phyloP scores from a whole-genome alignment of 2,888 invertebrate genomes.

The Ophion ellenae region DNA sequence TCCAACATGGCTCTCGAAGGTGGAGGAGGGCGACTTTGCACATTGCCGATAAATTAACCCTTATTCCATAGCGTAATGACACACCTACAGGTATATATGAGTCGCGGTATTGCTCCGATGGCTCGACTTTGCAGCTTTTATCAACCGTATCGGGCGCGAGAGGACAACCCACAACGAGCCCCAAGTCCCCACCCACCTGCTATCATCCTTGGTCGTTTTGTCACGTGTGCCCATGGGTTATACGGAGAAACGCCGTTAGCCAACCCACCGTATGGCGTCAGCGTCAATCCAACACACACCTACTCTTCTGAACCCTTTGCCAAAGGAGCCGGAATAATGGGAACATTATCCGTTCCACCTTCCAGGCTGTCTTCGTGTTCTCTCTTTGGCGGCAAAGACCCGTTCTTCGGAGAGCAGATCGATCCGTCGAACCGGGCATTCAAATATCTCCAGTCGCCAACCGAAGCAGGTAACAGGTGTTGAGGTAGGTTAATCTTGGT shows the following conservation, averaged over 20 bases:
- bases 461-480: conserved; percentile 20
- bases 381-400: conserved; percentile 30
- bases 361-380: neutral
- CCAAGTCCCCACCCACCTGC: conserved; percentile 39
- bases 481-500: conserved; percentile 5
- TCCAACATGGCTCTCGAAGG: conserved; percentile 75
- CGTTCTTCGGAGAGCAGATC: conserved; percentile 1
- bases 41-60: conserved; percentile 70
- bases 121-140: conserved; percentile 22
- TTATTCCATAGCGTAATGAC: conserved; percentile 35
- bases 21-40: conserved; percentile 56
- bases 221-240: conserved; percentile 7
- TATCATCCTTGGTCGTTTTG: conserved; percentile 16
- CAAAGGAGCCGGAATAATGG: conserved; percentile 30
- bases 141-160: conserved; percentile 19
- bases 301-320: conserved; percentile 30
- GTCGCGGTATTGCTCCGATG: conserved; percentile 9
- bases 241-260: conserved; percentile 27
- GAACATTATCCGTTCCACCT: conserved; percentile 13
- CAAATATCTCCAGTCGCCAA: neutral
- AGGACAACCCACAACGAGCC: conserved; percentile 42
- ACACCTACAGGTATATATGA: conserved; percentile 29
- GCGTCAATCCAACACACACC: conserved; percentile 2
- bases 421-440: conserved; percentile 3
- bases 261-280: conserved; percentile 2